A percentile compares a stretch with the other conserved stretches of the same genome.
Conservation (phyloP, 1,140 invertebrate species). For the Bicyclus anynana region DNA sequence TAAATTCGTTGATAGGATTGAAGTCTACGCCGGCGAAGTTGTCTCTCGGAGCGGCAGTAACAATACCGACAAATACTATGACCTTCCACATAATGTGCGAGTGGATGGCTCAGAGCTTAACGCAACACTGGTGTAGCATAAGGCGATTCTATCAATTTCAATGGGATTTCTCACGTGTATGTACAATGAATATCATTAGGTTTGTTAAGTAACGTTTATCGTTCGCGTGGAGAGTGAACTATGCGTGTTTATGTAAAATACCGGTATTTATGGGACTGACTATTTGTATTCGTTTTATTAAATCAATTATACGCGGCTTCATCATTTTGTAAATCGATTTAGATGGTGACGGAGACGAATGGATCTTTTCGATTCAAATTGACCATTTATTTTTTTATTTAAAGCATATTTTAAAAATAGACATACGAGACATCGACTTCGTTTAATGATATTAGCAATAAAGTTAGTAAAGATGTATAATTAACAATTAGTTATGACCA, state of each 20-base stretch:
- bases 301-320: slow-evolving; percentile 22
- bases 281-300: slow-evolving; percentile 17
- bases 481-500: background rate
- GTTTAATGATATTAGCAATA: background rate
- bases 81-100: slow-evolving; percentile 52
- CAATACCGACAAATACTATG: slow-evolving; percentile 37
- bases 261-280: slow-evolving; percentile 21
- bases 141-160: slow-evolving; percentile 49
- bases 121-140: slow-evolving; percentile 41
- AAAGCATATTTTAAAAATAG: background rate
- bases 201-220: slow-evolving; percentile 48
- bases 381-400: slow-evolving; percentile 3
- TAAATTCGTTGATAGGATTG: slow-evolving; percentile 51
- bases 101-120: slow-evolving; percentile 35
- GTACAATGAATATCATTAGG: slow-evolving; percentile 49
- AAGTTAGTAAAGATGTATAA: background rate
- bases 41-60: slow-evolving; percentile 38
- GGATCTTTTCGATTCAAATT: background rate
- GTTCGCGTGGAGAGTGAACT: slow-evolving; percentile 20
- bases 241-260: slow-evolving; percentile 20
- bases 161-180: slow-evolving; percentile 52
- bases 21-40: slow-evolving; percentile 34
- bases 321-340: slow-evolving; percentile 14
- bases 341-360: background rate
- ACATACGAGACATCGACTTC: background rate